Evolutionary conservation across 2,797 vertebrate genomes (phyloP).

Genomic region (Caiman crocodilus): DNA sequence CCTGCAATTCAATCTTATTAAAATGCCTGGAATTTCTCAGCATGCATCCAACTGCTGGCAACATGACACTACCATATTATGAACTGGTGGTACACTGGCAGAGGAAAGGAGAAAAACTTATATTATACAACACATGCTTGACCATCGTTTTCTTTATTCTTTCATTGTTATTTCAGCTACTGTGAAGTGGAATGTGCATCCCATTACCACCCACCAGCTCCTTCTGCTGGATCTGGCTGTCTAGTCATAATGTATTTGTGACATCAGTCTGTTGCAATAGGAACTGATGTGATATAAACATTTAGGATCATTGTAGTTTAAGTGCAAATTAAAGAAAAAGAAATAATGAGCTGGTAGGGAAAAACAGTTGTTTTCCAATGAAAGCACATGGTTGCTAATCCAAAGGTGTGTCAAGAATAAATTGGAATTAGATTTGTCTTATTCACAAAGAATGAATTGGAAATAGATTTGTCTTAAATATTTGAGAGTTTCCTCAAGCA

Average conservation of each 20-base stretch:
- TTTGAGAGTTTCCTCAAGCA: conserved; percentile 33
- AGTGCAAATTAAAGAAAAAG: neutral
- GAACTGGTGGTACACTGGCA: neutral
- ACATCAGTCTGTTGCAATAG: rapidly evolving
- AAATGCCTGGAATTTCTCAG: rapidly evolving
- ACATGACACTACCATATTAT: neutral
- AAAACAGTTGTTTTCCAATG: conserved; percentile 3
- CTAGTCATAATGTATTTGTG: neutral
- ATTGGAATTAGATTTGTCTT: too few relatives aligned
- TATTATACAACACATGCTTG: neutral
- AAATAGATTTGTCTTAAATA: conserved; percentile 38
- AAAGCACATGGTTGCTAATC: conserved; percentile 12
- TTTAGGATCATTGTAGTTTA: neutral
- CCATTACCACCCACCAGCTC: neutral
- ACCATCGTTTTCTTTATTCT: neutral
- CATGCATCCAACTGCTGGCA: neutral
- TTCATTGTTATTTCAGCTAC: neutral
- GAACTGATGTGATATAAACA: neutral
- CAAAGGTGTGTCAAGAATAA: conserved; percentile 18
- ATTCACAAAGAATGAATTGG: neutral
- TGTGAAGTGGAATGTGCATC: neutral
- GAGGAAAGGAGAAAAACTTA: neutral
- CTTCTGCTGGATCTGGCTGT: neutral
- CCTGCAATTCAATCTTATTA: neutral
- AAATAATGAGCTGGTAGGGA: neutral